phyloP scores from a whole-genome alignment of 2,113 vertebrate genomes.

The Noctilio leporinus region DNA sequence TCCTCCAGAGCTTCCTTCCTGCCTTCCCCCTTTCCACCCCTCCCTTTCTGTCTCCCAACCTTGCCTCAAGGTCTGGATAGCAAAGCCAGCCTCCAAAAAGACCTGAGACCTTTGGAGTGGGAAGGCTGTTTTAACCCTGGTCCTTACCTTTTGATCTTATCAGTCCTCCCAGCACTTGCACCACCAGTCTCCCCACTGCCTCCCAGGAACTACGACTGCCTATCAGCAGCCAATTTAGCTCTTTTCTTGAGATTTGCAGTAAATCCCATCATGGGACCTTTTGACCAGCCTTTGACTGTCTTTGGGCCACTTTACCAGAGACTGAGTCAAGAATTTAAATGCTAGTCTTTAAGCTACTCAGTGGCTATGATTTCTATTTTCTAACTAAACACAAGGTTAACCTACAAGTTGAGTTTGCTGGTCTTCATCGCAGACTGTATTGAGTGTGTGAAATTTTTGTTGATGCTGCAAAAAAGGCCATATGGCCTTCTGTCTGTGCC shows the following conservation, averaged over 20 bases:
- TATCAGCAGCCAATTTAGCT: background rate
- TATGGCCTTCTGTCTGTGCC: background rate
- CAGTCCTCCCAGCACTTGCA: background rate
- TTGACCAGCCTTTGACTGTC: background rate
- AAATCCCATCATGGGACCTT: background rate
- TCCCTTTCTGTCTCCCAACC: no score
- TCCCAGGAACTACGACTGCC: background rate
- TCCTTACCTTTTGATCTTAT: background rate
- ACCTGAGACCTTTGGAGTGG: background rate
- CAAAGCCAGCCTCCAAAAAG: background rate
- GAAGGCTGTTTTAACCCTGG: background rate
- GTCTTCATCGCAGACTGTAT: background rate
- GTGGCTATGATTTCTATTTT: background rate
- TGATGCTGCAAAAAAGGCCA: background rate
- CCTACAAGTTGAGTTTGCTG: background rate
- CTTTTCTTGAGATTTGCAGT: background rate
- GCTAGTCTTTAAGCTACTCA: background rate
- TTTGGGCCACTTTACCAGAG: background rate
- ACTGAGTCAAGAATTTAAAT: background rate
- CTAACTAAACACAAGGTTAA: background rate
- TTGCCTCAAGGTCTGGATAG: background rate
- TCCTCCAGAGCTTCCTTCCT: background rate
- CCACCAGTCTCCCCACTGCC: background rate
- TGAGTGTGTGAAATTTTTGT: background rate
- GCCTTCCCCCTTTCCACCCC: fast-evolving